A percentile compares a stretch with the other conserved stretches of the same genome.
These are phyloP conservation scores for Chelonia mydas DNA, from an alignment of 2,797 vertebrate genomes.

Conservation along the genomic window DNA sequence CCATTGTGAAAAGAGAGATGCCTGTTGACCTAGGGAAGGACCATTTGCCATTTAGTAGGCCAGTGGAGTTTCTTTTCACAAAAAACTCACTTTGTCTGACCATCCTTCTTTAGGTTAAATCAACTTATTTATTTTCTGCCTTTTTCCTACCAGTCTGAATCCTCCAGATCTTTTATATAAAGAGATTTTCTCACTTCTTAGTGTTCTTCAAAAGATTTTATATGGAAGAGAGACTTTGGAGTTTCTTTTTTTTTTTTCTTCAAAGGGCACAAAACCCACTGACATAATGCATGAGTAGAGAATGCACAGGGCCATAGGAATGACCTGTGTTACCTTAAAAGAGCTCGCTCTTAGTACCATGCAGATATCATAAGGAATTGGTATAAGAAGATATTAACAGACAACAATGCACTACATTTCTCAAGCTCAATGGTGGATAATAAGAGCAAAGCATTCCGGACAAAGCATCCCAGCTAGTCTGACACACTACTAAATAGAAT, in stretches of 20 bases:
- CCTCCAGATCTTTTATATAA: conserved; percentile 42
- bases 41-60: conserved; percentile 51
- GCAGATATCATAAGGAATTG: conserved; percentile 27
- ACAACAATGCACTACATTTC: not conserved
- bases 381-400: not conserved
- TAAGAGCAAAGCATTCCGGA: conserved; percentile 38
- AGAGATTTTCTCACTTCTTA: conserved; percentile 28
- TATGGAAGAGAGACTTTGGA: not conserved
- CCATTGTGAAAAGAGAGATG: conserved; percentile 67
- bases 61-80: conserved; percentile 47
- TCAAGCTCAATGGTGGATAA: conserved; percentile 1
- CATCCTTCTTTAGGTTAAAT: conserved; percentile 30
- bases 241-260: conserved; percentile 18
- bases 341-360: not conserved
- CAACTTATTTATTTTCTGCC: conserved; percentile 53
- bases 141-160: conserved; percentile 47
- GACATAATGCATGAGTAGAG: not conserved
- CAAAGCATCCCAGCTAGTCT: not conserved
- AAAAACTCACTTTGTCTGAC: conserved; percentile 46
- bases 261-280: not conserved
- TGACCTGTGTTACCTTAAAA: conserved; percentile 24
- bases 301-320: conserved; percentile 16
- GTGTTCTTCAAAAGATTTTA: conserved; percentile 22
- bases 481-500: not conserved
- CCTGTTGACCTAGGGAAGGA: conserved; percentile 51